Evolutionary conservation across 2,113 vertebrate species (phyloP).

Genomic region (Oryzias curvinotus): DNA sequence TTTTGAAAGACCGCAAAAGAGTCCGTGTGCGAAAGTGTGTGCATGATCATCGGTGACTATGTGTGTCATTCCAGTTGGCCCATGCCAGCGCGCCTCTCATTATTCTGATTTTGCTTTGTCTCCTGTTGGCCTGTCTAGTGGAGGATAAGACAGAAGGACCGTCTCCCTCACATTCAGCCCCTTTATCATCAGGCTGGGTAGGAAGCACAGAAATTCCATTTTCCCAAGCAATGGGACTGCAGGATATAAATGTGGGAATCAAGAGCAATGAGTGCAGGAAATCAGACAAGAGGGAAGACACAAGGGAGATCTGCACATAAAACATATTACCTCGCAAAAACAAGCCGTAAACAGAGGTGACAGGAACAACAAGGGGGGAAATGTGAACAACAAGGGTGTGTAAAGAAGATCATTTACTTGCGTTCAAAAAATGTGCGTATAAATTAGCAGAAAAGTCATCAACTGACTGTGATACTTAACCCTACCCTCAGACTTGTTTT

Average conservation of each 20-base stretch:
- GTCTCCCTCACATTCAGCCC: conserved; percentile 61
- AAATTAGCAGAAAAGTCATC: conserved; percentile 2
- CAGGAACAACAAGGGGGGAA: not conserved
- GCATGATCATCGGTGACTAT: conserved; percentile 43
- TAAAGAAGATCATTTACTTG: not conserved
- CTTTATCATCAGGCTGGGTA: conserved; percentile 68
- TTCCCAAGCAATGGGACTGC: conserved; percentile 58
- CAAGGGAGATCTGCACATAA: conserved; percentile 7
- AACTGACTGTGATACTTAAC: conserved; percentile 42
- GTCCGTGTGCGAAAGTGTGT: conserved; percentile 16
- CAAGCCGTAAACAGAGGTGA: conserved; percentile 4
- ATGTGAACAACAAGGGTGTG: not conserved
- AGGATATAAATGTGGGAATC: conserved; percentile 30
- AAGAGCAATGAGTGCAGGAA: conserved; percentile 29
- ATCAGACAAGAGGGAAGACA: conserved; percentile 11
- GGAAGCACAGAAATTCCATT: conserved; percentile 57
- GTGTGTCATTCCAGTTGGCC: conserved; percentile 67
- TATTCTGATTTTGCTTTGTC: conserved; percentile 76
- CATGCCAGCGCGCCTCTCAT: conserved; percentile 73
- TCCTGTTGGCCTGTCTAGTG: conserved; percentile 70
- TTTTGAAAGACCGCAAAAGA: conserved; percentile 50
- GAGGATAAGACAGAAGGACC: conserved; percentile 66
- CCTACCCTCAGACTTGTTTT: conserved; percentile 41
- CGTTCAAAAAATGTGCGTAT: not conserved
- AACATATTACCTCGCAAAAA: conserved; percentile 10